Evolutionary conservation across 2,113 vertebrate genomes (phyloP), one percentile per base, ranked within the genome.

Genomic region (Xenotilapia caudafasciata): DNA sequence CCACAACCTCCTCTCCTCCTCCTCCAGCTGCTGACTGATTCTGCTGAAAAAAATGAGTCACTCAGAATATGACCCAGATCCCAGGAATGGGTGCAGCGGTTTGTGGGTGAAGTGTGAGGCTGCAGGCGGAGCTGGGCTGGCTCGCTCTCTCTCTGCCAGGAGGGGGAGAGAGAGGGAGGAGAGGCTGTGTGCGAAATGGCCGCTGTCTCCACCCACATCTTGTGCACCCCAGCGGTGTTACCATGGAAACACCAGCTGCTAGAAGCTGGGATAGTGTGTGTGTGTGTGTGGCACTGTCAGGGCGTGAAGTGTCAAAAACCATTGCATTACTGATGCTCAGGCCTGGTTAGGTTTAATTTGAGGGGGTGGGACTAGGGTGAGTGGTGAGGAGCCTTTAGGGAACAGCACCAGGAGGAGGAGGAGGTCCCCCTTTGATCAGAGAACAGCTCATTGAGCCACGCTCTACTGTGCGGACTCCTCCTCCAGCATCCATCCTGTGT

Each of bases 231-330:
- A 8, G 51, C 13, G 21, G 14, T 13, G 93, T 94, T 86, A 3
- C 95, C 85, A 95, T 94, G 92, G 95, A 84, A 95, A 96, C 93
- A 47, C 15, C 93, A 92, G 94, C 94, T 92, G 92, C 89, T 9
- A 11, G 77, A 90, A 83, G 56, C 56, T 60, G 31, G 26, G 26
- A 60, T 17, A 1, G 1, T 33, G 80, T 87, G 87, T 31, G 31
- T 56, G 77, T 79, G 77, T 83, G 86, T 56, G 85, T 38, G 56
- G 56, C 68, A 55, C 82, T 6, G 55, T 47, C 45, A 31, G 40
- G 83, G 79, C 8, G 40, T 35, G 33, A 90, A 85, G 91, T 86
- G 91, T 92, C 89, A 68, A 83, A 81, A 92, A 62, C 28, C 54
- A 65, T 91, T 80, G 62, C 23, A 73, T 79, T 45, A 40, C 56